These are phyloP conservation scores for Lophura nycthemera DNA, from an alignment of 2,113 vertebrate species.

Conservation along the genomic window DNA sequence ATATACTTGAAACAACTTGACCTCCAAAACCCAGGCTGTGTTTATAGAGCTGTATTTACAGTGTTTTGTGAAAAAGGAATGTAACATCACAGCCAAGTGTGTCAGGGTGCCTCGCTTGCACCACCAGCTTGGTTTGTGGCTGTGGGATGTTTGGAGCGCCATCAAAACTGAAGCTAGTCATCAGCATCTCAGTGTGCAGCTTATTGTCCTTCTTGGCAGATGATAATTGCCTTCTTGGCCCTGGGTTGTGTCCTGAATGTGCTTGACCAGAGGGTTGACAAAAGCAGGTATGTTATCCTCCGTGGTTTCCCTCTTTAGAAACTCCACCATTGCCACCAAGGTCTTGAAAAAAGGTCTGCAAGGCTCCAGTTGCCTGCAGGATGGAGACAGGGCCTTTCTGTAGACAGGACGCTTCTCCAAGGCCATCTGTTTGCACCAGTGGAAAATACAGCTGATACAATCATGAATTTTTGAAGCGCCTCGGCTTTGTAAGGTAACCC, in stretches of 20 bases:
- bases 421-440: neutral
- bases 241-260: neutral
- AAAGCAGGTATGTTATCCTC: neutral
- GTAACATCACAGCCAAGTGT: accelerated
- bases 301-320: neutral
- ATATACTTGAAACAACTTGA: neutral
- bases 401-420: neutral
- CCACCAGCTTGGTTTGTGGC: neutral
- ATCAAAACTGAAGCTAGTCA: accelerated
- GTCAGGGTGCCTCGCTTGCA: accelerated
- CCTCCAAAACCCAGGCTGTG: accelerated
- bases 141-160: neutral
- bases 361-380: neutral
- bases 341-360: neutral
- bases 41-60: neutral
- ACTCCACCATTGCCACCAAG: neutral
- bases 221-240: neutral
- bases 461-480: conserved; percentile 54
- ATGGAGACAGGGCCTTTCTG: neutral
- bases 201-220: neutral
- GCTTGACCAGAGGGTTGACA: neutral
- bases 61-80: neutral
- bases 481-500: conserved; percentile 32
- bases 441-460: conserved; percentile 38
- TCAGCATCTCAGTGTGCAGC: neutral